These are phyloP conservation scores for Anisognathus igniventris DNA, from an alignment of 2,797 vertebrate species.

Conservation along the genomic window DNA sequence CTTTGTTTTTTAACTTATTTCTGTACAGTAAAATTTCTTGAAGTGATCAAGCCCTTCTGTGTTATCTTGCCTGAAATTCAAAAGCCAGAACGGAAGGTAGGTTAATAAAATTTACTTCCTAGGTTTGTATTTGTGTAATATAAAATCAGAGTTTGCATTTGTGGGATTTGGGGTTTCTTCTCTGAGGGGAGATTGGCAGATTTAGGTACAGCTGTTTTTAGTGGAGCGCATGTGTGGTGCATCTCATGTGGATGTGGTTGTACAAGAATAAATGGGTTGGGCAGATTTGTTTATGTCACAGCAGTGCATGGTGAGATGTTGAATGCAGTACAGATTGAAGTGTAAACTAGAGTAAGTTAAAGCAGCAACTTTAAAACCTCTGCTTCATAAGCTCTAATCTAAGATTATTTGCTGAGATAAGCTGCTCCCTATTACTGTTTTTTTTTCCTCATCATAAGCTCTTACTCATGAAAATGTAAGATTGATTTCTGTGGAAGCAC, in stretches of 20 bases:
- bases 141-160: background rate
- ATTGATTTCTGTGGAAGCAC: background rate
- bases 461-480: background rate
- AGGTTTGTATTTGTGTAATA: background rate
- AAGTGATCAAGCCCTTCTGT: constrained; percentile 85
- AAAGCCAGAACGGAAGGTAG: constrained; percentile 82
- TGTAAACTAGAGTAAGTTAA: background rate
- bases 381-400: background rate
- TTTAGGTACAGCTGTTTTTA: background rate
- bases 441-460: background rate
- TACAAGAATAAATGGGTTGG: background rate
- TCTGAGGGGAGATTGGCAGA: background rate
- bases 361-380: background rate
- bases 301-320: background rate
- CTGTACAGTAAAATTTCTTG: constrained; percentile 80
- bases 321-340: background rate
- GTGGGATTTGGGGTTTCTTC: background rate
- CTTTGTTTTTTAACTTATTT: background rate
- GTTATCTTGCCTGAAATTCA: constrained; percentile 83
- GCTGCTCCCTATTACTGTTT: background rate
- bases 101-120: background rate
- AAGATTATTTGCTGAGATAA: background rate
- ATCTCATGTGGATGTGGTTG: background rate
- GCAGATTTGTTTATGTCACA: background rate
- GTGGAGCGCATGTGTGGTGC: background rate